Evolutionary conservation across 2,888 invertebrate species (phyloP).

Genomic region (Polietes domitor): DNA sequence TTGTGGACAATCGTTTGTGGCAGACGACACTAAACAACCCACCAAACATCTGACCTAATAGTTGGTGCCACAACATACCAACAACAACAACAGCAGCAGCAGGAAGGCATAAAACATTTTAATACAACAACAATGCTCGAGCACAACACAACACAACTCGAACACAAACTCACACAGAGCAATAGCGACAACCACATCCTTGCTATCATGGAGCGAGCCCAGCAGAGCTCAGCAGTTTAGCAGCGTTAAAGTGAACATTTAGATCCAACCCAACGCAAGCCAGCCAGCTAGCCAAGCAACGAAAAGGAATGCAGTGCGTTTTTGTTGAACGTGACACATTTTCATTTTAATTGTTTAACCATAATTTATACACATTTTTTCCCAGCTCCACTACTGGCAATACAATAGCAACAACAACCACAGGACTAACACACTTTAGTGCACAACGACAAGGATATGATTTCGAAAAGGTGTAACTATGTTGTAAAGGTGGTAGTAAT

Average conservation of each 20-base stretch:
- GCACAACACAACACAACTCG: not conserved
- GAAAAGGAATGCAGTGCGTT: conserved; percentile 5
- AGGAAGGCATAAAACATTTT: conserved; percentile 19
- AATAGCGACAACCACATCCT: conserved; percentile 8
- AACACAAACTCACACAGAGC: not conserved
- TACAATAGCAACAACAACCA: not conserved
- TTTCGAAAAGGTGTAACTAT: not conserved
- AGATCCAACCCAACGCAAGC: not conserved
- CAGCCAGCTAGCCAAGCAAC: not conserved
- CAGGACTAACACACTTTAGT: not conserved
- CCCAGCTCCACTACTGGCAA: conserved; percentile 1
- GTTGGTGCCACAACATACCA: not conserved
- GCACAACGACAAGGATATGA: not conserved
- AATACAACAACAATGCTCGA: not conserved
- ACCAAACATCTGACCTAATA: conserved; percentile 46
- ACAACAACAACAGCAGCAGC: no score
- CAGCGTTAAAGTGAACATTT: conserved; percentile 3
- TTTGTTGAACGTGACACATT: conserved; percentile 62
- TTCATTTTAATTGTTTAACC: conserved; percentile 62
- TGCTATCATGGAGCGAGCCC: not conserved
- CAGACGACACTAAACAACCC: conserved; percentile 29
- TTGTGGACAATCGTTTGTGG: conserved; percentile 53
- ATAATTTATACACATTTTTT: conserved; percentile 54
- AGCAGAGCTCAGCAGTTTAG: conserved; percentile 5
- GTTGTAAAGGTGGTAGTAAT: conserved; percentile 54